A percentile compares a stretch with the other conserved stretches of the same genome.
Evolutionary conservation across 1,140 invertebrate species (phyloP).

Genomic region (Drosophila sulfurigaster): DNA sequence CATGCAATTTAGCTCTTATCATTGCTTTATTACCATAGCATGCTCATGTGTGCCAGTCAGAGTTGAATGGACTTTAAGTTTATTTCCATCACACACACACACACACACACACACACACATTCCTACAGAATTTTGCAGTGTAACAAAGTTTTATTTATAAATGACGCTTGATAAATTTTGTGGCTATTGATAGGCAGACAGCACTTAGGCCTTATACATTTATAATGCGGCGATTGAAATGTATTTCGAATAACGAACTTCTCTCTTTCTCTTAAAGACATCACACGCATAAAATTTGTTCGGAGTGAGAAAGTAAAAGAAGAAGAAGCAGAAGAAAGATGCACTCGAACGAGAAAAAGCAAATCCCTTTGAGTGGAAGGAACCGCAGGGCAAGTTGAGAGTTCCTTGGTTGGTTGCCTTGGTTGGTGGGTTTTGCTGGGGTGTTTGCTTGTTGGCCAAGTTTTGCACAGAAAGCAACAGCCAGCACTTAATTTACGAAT

Average conservation of each 20-base stretch:
- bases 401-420: constrained; percentile 26
- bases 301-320: background rate
- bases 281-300: background rate
- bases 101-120: no score
- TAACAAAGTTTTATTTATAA: constrained; percentile 29
- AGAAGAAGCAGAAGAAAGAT: background rate
- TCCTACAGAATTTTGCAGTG: background rate
- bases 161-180: constrained; percentile 37
- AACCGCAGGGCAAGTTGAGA: constrained; percentile 53
- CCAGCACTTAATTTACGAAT: constrained; percentile 83
- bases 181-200: constrained; percentile 63
- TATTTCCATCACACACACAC: background rate
- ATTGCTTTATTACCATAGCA: constrained; percentile 39
- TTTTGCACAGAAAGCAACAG: constrained; percentile 67
- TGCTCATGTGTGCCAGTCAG: constrained; percentile 9
- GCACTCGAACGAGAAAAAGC: constrained; percentile 35
- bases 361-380: constrained; percentile 62
- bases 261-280: constrained; percentile 12
- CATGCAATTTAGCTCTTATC: constrained; percentile 46
- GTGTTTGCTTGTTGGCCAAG: constrained; percentile 30
- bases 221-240: constrained; percentile 62
- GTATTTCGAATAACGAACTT: constrained; percentile 31
- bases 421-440: background rate
- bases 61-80: constrained; percentile 21
- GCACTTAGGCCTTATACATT: constrained; percentile 76